Conservation (phyloP, 2,113 vertebrate species). For the Varanus salvator region DNA sequence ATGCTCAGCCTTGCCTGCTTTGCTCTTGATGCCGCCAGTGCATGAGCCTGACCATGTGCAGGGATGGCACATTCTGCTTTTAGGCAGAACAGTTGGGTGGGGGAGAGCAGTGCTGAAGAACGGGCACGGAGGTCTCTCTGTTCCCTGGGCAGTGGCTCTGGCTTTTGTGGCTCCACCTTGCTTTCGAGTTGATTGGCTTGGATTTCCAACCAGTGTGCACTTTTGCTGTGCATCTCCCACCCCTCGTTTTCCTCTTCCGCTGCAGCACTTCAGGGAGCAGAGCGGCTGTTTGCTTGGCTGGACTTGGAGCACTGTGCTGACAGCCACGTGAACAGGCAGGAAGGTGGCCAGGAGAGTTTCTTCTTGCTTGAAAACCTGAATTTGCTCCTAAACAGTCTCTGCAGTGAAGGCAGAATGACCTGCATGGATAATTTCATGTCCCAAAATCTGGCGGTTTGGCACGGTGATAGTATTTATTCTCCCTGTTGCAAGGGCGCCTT, state of each 20-base stretch:
- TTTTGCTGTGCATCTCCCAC: not conserved
- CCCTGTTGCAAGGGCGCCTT: not conserved
- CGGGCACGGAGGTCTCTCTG: not conserved
- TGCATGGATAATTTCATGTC: conserved; percentile 19
- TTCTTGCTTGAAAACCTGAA: not conserved
- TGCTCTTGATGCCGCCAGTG: too few species aligned
- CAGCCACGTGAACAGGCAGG: rapidly evolving
- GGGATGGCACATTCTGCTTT: not conserved
- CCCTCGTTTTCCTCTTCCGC: not conserved
- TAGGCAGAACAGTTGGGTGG: not conserved
- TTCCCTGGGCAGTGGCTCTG: rapidly evolving
- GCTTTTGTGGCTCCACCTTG: rapidly evolving
- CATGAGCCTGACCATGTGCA: not conserved
- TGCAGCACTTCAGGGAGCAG: conserved; percentile 6
- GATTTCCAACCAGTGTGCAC: not conserved
- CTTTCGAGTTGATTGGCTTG: not conserved
- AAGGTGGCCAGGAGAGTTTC: not conserved
- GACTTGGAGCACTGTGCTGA: not conserved
- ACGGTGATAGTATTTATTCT: not conserved
- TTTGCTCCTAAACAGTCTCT: conserved; percentile 11
- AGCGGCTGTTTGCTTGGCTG: not conserved
- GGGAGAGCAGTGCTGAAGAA: not conserved
- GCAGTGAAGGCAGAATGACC: conserved; percentile 16
- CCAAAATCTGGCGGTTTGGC: not conserved
- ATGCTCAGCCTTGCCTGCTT: too few species aligned